Conservation (phyloP, 2,113 vertebrate genomes). For the Peromyscus maniculatus region DNA sequence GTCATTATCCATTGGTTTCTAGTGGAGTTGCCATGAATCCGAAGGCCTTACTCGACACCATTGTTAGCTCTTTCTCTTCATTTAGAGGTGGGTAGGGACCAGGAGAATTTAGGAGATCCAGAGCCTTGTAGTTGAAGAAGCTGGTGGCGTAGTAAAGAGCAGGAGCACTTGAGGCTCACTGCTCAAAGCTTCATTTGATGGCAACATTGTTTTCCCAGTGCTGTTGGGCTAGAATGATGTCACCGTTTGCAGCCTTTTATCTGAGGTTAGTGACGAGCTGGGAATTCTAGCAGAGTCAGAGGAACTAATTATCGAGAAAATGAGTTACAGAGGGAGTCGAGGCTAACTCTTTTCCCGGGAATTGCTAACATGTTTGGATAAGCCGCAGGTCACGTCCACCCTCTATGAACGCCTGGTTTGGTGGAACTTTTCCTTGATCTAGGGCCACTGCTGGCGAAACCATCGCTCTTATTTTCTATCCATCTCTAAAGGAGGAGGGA, state of each 20-base stretch:
- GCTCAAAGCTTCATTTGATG: slow-evolving; percentile 34
- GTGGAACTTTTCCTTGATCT: neutral
- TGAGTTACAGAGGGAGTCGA: neutral
- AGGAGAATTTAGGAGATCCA: slow-evolving; percentile 37
- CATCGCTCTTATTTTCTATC: neutral
- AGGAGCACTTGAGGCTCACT: neutral
- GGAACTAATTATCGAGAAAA: slow-evolving; percentile 10
- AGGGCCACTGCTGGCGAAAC: neutral
- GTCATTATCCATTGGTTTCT: neutral
- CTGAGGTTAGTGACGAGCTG: neutral
- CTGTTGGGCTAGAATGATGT: neutral
- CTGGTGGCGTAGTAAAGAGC: neutral
- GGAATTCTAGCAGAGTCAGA: slow-evolving; percentile 35
- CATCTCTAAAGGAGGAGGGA: neutral
- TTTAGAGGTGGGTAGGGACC: neutral
- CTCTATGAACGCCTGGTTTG: neutral
- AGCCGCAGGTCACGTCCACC: neutral
- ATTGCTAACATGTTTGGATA: slow-evolving; percentile 33
- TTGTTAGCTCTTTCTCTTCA: neutral
- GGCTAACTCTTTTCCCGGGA: neutral
- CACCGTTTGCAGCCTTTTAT: slow-evolving; percentile 35
- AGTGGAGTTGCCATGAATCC: neutral
- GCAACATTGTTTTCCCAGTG: neutral
- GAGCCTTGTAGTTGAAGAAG: neutral
- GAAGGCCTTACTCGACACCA: neutral